Evolutionary conservation across 2,797 vertebrate species (phyloP).

Genomic region (Denticeps clupeoides): DNA sequence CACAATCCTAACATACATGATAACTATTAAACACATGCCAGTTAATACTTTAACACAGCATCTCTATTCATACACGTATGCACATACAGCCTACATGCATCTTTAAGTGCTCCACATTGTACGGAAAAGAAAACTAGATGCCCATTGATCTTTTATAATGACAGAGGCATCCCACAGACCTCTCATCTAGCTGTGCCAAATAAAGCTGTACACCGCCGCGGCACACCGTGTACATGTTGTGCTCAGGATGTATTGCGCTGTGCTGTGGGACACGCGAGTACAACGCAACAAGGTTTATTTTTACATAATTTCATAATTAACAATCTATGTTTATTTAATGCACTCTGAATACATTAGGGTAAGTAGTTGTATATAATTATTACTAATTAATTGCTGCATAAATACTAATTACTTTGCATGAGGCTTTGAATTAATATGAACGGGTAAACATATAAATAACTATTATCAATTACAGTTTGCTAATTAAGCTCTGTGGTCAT

Average conservation of each 20-base stretch:
- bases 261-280: conserved; percentile 9
- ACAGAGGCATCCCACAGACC: conserved; percentile 34
- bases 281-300: conserved; percentile 39
- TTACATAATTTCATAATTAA: conserved; percentile 62
- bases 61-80: no score
- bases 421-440: conserved; percentile 33
- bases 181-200: conserved; percentile 36
- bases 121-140: conserved; percentile 3
- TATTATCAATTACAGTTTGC: conserved; percentile 49
- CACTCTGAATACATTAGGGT: conserved; percentile 53
- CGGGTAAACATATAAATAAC: conserved; percentile 48
- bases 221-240: not conserved
- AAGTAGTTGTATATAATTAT: conserved; percentile 55
- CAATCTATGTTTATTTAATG: conserved; percentile 64
- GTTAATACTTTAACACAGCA: no score
- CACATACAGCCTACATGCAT: no score
- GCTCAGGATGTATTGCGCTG: conserved; percentile 1
- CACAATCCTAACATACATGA: no score
- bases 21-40: no score
- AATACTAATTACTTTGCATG: conserved; percentile 41
- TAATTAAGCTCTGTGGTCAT: conserved; percentile 53
- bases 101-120: conserved; percentile 6
- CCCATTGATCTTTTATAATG: conserved; percentile 20
- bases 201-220: conserved; percentile 28
- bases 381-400: conserved; percentile 59